Conservation (phyloP, 2,797 vertebrate genomes). For the Squalus acanthias region DNA sequence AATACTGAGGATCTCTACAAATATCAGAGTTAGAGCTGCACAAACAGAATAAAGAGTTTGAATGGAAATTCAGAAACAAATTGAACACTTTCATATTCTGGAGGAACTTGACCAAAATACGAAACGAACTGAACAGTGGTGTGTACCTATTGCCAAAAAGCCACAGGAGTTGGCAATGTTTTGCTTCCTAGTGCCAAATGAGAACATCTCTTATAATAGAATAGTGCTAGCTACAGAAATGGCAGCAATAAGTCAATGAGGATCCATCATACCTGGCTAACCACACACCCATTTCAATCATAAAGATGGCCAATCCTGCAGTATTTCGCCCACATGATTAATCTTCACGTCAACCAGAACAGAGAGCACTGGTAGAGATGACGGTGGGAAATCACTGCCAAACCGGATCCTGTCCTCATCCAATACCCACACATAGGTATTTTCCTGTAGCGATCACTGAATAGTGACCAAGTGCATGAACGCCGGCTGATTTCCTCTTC, state of each 20-base stretch:
- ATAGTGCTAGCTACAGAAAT: not conserved
- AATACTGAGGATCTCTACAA: conserved; percentile 48
- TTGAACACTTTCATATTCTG: not conserved
- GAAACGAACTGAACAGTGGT: not conserved
- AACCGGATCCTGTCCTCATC: not conserved
- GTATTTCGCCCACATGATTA: not conserved
- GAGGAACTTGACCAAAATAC: not conserved
- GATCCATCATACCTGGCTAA: not conserved
- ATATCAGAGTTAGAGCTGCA: conserved; percentile 58
- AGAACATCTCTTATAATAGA: not conserved
- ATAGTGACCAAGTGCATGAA: not conserved
- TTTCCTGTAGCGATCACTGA: not conserved
- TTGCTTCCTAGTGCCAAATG: not conserved
- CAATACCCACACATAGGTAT: not conserved
- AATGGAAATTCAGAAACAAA: not conserved
- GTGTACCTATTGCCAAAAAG: not conserved
- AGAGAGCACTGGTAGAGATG: not conserved
- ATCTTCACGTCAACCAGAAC: not conserved
- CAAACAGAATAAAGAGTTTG: not conserved
- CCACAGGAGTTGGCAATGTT: not conserved
- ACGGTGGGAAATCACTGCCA: not conserved
- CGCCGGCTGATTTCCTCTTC: not conserved
- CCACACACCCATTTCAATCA: not conserved
- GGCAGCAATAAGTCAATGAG: not conserved
- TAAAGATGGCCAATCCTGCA: not conserved